Percentiles rank a stretch among this genome's conserved stretches.
These are phyloP conservation scores for Uropetala carovei DNA, from an alignment of 2,888 invertebrate genomes.

Conservation along the genomic window DNA sequence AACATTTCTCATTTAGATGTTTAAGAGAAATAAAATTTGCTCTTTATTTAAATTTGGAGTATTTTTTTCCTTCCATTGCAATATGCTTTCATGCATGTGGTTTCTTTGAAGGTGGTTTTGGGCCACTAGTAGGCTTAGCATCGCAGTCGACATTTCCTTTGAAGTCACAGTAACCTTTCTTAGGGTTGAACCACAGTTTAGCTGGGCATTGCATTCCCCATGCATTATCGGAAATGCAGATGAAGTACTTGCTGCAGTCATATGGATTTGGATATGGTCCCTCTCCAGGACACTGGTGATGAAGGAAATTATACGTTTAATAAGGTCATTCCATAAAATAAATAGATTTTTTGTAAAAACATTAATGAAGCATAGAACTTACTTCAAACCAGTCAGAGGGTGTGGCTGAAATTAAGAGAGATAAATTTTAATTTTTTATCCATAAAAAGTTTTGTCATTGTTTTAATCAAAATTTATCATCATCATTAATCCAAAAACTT, in stretches of 20 bases:
- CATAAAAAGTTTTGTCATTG: neutral
- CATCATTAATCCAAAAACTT: neutral
- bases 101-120: too few species aligned
- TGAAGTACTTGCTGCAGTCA: slow-evolving; percentile 26
- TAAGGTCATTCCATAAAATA: too few species aligned
- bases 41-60: too few species aligned
- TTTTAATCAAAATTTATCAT: neutral
- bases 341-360: neutral
- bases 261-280: slow-evolving; percentile 14
- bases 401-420: neutral
- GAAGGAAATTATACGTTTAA: neutral
- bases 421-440: neutral
- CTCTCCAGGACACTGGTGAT: neutral
- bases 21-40: too few species aligned
- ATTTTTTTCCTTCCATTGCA: too few species aligned
- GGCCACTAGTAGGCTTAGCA: neutral
- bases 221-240: neutral
- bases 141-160: slow-evolving; percentile 8
- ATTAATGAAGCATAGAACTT: neutral
- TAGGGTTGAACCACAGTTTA: neutral
- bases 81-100: too few species aligned
- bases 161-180: neutral
- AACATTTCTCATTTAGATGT: too few species aligned
- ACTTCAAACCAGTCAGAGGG: neutral
- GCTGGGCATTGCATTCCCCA: slow-evolving; percentile 11